phyloP scores from a whole-genome alignment of 2,113 vertebrate genomes.

The Heterotis niloticus region DNA sequence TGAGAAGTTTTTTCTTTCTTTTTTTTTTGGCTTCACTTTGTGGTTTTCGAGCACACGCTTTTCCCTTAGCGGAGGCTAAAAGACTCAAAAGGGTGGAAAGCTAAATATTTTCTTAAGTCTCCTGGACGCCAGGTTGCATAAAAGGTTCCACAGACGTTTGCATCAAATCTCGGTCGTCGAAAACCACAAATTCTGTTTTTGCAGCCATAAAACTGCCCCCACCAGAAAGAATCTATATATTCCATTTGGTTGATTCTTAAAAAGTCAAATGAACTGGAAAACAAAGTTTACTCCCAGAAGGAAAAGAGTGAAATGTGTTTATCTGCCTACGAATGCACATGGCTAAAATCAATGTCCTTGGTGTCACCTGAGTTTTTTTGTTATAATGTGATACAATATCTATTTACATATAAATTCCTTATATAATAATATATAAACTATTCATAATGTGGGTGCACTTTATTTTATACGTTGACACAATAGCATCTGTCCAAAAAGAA shows the following conservation, averaged over 20 bases:
- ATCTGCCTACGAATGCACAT: background rate
- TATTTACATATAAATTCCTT: constrained; percentile 50
- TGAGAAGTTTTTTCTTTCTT: constrained; percentile 54
- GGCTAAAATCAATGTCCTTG: too few species aligned
- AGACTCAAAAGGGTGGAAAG: constrained; percentile 89
- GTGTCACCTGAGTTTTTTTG: too few species aligned
- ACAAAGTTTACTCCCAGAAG: constrained; percentile 75
- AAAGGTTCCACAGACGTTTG: constrained; percentile 87
- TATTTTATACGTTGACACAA: background rate
- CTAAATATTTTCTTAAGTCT: constrained; percentile 96
- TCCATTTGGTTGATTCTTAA: constrained; percentile 88
- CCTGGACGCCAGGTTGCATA: constrained; percentile 89
- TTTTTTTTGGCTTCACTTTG: constrained; percentile 40
- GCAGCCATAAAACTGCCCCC: constrained; percentile 81
- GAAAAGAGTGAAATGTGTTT: constrained; percentile 53
- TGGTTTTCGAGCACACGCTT: constrained; percentile 54
- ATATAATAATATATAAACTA: background rate
- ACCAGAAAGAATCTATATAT: constrained; percentile 66
- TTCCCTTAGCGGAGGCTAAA: constrained; percentile 65
- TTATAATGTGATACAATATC: constrained; percentile 15
- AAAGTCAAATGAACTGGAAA: constrained; percentile 84
- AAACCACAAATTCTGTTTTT: constrained; percentile 85
- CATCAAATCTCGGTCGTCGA: constrained; percentile 78
- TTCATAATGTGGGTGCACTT: background rate
- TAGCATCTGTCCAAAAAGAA: background rate